phyloP scores from a whole-genome alignment of 2,797 vertebrate species.

The Hemibagrus guttatus region DNA sequence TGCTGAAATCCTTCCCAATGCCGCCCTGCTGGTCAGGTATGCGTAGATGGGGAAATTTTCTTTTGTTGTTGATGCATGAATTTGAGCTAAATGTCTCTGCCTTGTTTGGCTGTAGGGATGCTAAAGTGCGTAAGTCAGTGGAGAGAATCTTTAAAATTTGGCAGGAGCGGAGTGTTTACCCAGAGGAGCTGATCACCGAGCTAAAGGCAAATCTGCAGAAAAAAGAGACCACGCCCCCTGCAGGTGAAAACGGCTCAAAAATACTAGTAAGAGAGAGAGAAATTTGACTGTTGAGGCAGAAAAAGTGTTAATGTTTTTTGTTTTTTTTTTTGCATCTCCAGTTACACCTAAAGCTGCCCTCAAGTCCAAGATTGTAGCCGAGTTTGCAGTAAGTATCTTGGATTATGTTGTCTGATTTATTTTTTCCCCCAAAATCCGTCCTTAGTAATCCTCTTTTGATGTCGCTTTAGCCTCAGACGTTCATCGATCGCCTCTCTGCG shows the following conservation, averaged over 20 bases:
- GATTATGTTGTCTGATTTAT: background rate
- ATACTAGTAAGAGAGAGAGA: background rate
- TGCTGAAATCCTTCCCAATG: constrained; percentile 90
- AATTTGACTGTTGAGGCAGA: background rate
- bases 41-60: constrained; percentile 51
- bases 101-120: constrained; percentile 76
- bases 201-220: constrained; percentile 85
- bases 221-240: constrained; percentile 68
- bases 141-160: constrained; percentile 96
- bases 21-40: constrained; percentile 90
- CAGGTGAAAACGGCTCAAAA: constrained; percentile 55
- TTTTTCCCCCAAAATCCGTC: background rate
- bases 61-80: background rate
- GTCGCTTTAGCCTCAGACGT: constrained; percentile 80
- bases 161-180: constrained; percentile 95
- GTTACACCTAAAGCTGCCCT: constrained; percentile 87
- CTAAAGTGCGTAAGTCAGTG: constrained; percentile 89
- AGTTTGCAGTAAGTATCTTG: constrained; percentile 87
- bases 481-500: constrained; percentile 84
- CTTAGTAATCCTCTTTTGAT: background rate
- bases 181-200: constrained; percentile 86
- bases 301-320: background rate
- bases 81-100: background rate
- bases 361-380: constrained; percentile 96
- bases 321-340: constrained; percentile 55